Evolutionary conservation across 2,113 vertebrate genomes (phyloP), one percentile per base, ranked within the genome.

Genomic region (Carassius gibelio): DNA sequence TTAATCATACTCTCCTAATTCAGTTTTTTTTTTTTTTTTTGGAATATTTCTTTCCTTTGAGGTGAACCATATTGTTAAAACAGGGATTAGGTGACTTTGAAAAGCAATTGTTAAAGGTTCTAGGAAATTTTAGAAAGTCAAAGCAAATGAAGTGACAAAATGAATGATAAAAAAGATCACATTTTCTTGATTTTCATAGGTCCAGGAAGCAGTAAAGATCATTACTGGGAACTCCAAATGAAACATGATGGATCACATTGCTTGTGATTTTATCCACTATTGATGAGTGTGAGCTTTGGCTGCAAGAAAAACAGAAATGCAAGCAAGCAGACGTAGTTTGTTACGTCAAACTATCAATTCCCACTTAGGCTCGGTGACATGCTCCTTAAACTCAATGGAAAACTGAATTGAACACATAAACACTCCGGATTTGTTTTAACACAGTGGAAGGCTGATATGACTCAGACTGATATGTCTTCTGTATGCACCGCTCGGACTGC

Each of bases 401-500:
- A 68, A 68, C n/a, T 21, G 62, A 68, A 81, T 81, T 81, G 50
- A 66, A 52, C 59, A 68, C 79, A 19, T 68, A 81, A 34, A 81
- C 79, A 81, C 62, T 68, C 36, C 38, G 48, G 78, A 81, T 66
- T 45, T 76, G 74, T 76, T 80, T 81, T 30, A 81, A 68, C 61
- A 11, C 78, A 26, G 34, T 26, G 64, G 9, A 42, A 71, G 64
- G 50, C 71, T 5, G 59, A 76, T 55, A 55, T 81, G 62, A 34
- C 36, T 13, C 77, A 50, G 66, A 52, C 34, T 6, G 59, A 66
- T 62, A 19, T 4, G 72, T 77, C 74, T 50, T 30, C 19, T 9
- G 74, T 77, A 55, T 55, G 71, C 55, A 66, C 38, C 34, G 19
- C 71, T 61, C n/a, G 26, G 36, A 50, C 93, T 93, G 94, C 93